These are phyloP conservation scores for Coenobita brevimanus DNA, from an alignment of 1,140 invertebrate species.

Conservation along the genomic window DNA sequence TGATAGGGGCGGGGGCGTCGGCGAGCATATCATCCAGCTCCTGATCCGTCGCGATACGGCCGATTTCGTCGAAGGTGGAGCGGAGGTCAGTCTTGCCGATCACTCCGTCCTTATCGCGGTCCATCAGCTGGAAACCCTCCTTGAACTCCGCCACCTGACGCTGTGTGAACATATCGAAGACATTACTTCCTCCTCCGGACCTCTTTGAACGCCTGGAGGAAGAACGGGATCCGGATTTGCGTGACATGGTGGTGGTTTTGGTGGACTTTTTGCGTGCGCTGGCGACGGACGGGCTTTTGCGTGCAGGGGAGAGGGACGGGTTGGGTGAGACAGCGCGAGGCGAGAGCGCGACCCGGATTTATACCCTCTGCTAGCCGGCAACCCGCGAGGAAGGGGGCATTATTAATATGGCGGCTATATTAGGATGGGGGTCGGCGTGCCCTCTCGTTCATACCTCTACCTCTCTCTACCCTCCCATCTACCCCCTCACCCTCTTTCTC, in stretches of 20 bases:
- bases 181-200: slow-evolving; percentile 83
- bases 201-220: slow-evolving; percentile 43
- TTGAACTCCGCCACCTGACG: slow-evolving; percentile 97
- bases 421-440: too few species aligned
- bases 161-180: slow-evolving; percentile 96
- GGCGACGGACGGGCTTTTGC: neutral
- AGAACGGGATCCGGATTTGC: slow-evolving; percentile 55
- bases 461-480: too few species aligned
- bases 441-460: too few species aligned
- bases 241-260: slow-evolving; percentile 28
- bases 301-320: neutral
- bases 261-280: neutral
- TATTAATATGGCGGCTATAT: too few species aligned
- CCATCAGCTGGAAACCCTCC: slow-evolving; percentile 98
- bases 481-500: too few species aligned
- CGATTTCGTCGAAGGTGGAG: slow-evolving; percentile 95
- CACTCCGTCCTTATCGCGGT: slow-evolving; percentile 98
- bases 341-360: slow-evolving; percentile 9
- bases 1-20: slow-evolving; percentile 93
- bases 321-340: neutral
- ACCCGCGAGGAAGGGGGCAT: too few species aligned
- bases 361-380: slow-evolving; percentile 38
- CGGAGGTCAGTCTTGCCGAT: slow-evolving; percentile 96
- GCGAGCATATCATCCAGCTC: slow-evolving; percentile 93
- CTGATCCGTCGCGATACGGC: slow-evolving; percentile 90